Evolutionary conservation across 1,140 invertebrate genomes (phyloP).

Genomic region (Himalopsyche phryganea): DNA sequence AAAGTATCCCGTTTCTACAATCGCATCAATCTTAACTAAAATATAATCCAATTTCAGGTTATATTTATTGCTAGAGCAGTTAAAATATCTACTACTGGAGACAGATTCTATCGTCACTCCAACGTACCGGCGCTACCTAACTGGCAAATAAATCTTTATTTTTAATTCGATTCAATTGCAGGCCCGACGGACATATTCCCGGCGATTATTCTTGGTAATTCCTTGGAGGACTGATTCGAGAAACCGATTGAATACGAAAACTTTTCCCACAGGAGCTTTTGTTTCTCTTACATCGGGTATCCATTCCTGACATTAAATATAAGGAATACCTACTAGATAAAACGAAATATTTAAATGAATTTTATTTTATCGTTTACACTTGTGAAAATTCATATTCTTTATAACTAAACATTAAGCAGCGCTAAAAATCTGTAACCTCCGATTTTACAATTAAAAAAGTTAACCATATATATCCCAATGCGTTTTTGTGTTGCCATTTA

Average conservation of each 20-base stretch:
- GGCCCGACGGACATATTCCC: slow-evolving; percentile 1
- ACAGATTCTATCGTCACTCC: background rate
- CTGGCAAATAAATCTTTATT: slow-evolving; percentile 7
- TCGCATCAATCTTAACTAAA: background rate
- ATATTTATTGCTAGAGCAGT: too few relatives aligned
- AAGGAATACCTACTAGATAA: too few relatives aligned
- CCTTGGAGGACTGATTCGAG: background rate
- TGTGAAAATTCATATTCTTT: too few relatives aligned
- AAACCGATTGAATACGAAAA: slow-evolving; percentile 16
- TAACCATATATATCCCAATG: too few relatives aligned
- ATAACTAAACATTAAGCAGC: too few relatives aligned
- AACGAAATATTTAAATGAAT: too few relatives aligned
- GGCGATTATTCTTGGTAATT: slow-evolving; percentile 10
- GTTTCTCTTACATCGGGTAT: background rate
- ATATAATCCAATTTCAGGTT: background rate
- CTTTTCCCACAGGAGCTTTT: slow-evolving; percentile 13
- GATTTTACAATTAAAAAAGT: too few relatives aligned
- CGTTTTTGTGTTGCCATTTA: too few relatives aligned
- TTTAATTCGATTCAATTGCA: slow-evolving; percentile 18
- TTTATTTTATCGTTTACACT: too few relatives aligned
- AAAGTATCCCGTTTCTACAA: background rate
- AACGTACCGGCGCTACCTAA: background rate
- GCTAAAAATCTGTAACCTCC: too few relatives aligned
- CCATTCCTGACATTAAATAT: too few relatives aligned
- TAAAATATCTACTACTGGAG: too few relatives aligned